Percentiles rank a stretch among this genome's conserved stretches.
Evolutionary conservation across 2,888 invertebrate genomes (phyloP).

Genomic region (Macrophya alboannulata): DNA sequence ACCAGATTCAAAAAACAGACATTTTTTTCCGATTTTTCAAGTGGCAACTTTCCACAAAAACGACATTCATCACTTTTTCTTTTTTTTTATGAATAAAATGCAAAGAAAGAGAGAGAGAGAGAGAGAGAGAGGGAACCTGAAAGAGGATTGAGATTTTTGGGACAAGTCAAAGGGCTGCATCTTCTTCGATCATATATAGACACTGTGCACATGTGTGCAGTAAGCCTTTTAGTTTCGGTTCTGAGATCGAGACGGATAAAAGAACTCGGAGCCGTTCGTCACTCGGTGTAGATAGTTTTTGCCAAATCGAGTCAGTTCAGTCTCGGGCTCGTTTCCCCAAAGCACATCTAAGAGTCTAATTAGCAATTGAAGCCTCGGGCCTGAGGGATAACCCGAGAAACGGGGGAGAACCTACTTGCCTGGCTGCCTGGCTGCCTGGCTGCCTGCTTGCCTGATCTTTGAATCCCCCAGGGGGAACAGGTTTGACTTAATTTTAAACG

Average conservation of each 20-base stretch:
- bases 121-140: not conserved
- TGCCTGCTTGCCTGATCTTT: not conserved
- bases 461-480: constrained; percentile 34
- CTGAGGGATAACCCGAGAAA: constrained; percentile 6
- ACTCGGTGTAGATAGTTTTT: constrained; percentile 45
- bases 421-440: not conserved
- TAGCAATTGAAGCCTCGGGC: constrained; percentile 50
- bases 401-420: not conserved
- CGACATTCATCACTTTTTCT: not conserved
- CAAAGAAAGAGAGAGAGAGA: not conserved
- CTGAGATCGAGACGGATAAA: constrained; percentile 30
- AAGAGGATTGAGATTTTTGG: not conserved
- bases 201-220: not conserved
- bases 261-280: constrained; percentile 46
- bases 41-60: not conserved
- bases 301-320: not conserved
- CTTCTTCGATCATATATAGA: not conserved
- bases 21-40: not conserved
- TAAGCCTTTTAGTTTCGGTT: not conserved
- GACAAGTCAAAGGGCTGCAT: not conserved
- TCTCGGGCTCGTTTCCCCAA: constrained; percentile 33
- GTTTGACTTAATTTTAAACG: constrained; percentile 42
- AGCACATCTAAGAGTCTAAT: constrained; percentile 52
- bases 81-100: not conserved
- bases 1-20: not conserved